Base-by-base conservation (phyloP, 2,113 vertebrate genomes). In the Athene noctua region DNA sequence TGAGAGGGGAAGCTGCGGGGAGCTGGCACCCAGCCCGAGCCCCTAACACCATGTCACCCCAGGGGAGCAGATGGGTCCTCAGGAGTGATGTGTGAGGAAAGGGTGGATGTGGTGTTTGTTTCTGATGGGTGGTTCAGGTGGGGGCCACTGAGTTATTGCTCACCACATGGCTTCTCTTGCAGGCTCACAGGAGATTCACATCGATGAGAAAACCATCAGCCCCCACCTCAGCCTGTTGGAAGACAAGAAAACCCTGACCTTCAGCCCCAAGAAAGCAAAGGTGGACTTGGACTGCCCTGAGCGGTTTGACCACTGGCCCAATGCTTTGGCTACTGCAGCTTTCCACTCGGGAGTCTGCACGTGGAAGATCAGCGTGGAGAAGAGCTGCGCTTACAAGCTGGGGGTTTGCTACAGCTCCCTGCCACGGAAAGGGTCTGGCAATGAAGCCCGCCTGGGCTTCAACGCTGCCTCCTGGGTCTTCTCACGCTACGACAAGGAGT, bases 271-370 rank as follows among this genome's bases (percentile, higher is more conserved):
- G 96, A 99, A 98, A 65, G 68, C 97, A 12, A 98, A 98, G 72
- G 85, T 95, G 72, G 96, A 97, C 49, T 94, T 11, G 8, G 97
- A 96, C 32, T 96, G 98, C 95, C 98, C 98, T 0, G 98, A 98
- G 18, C 98, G 98, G 15, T 99, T 99, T 55, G 99, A 99, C 97
- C 97, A 96, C 94, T 99, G 98, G 99, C 99, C 99, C 97, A 99
- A 99, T 0, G 99, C 98, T 13, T 97, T 99, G 92, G 98, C 99
- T 5, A 92, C 97, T 0, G 88, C 58, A 4, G 88, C 98, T 22
- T 97, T 99, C 98, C 98, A 97, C 71, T 97, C 98, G 0, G 99
- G 99, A 29, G 92, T 98, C 11, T 98, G 99, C 13, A 97, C 97
- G 36, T 99, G 99, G 99, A 96, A 97, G 88, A 90, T 99, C 92